Percentiles rank a stretch among this genome's conserved stretches.
These are phyloP conservation scores for Hypotaenidia philippensis DNA, from an alignment of 2,797 vertebrate genomes.

Conservation along the genomic window DNA sequence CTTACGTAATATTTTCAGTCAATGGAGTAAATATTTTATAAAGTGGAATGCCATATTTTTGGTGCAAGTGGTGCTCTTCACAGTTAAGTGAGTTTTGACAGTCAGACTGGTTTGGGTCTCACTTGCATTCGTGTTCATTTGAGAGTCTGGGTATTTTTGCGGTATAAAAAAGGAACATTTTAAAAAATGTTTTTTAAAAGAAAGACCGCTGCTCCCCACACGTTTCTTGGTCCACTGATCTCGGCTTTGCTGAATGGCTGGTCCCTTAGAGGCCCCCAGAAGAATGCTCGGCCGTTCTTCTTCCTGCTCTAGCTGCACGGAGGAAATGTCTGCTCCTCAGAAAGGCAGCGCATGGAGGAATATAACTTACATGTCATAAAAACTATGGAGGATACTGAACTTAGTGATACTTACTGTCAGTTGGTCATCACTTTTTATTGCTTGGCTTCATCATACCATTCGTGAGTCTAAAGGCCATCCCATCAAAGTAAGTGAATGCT, in stretches of 20 bases:
- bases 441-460: slow-evolving; percentile 1
- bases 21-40: slow-evolving; percentile 57
- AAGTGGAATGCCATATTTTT: slow-evolving; percentile 67
- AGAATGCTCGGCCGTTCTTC: not conserved
- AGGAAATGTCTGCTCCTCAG: not conserved
- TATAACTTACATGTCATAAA: not conserved
- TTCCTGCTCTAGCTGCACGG: not conserved
- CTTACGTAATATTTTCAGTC: slow-evolving; percentile 49
- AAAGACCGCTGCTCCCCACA: not conserved
- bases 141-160: slow-evolving; percentile 26
- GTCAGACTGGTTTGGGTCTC: slow-evolving; percentile 12
- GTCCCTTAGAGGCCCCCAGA: not conserved
- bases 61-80: slow-evolving; percentile 45
- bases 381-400: not conserved
- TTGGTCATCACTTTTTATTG: not conserved
- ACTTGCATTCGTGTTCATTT: slow-evolving; percentile 14
- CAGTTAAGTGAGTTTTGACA: slow-evolving; percentile 54
- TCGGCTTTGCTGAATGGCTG: not conserved
- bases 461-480: not conserved
- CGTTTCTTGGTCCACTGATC: not conserved
- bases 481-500: not conserved
- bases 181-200: not conserved
- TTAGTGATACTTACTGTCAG: not conserved
- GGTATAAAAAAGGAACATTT: slow-evolving; percentile 9
- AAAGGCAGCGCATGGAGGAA: not conserved